Evolutionary conservation across 2,113 vertebrate species (phyloP).

Genomic region (Apodemus speciosus): DNA sequence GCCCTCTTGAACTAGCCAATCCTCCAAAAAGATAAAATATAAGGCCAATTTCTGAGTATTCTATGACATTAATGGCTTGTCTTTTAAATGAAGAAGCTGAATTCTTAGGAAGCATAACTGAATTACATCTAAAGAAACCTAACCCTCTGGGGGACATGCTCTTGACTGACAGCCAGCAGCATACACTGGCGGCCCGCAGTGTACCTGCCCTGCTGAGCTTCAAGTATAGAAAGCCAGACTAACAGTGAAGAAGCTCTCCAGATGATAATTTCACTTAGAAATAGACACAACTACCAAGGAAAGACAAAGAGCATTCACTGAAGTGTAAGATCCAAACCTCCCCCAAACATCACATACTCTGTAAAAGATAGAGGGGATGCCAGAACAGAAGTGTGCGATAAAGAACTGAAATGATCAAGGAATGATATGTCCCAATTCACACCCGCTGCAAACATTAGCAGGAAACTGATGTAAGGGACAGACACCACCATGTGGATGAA

Average conservation of each 20-base stretch:
- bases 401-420: background rate
- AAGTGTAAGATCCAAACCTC: background rate
- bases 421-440: background rate
- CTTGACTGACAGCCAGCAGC: background rate
- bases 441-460: background rate
- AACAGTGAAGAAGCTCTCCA: background rate
- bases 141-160: background rate
- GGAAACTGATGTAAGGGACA: background rate
- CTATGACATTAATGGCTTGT: background rate
- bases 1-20: background rate
- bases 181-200: background rate
- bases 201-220: background rate
- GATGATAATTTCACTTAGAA: background rate
- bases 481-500: background rate
- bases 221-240: background rate
- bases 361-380: background rate
- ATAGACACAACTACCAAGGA: background rate
- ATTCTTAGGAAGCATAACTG: background rate
- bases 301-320: background rate
- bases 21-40: background rate
- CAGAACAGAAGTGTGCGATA: background rate
- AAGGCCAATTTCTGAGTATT: background rate
- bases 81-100: conserved; percentile 35
- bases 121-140: conserved; percentile 16
- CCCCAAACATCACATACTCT: background rate